A percentile compares a stretch with the other conserved stretches of the same genome.
Evolutionary conservation across 2,888 invertebrate species (phyloP).

Genomic region (Drosophila setosimentum): DNA sequence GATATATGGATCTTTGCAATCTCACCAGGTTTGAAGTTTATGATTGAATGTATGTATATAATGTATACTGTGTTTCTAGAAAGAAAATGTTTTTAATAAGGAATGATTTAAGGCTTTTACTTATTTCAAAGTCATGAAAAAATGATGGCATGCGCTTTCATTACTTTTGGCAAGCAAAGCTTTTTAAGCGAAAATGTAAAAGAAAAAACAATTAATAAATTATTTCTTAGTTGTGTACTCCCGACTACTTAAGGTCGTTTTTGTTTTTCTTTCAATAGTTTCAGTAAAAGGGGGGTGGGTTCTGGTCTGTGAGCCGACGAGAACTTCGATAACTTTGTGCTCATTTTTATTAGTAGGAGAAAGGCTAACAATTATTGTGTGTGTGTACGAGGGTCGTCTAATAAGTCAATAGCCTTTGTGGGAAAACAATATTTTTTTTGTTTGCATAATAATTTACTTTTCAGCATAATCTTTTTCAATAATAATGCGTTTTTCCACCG

Average conservation of each 20-base stretch:
- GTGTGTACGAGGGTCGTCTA: neutral
- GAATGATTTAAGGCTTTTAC: neutral
- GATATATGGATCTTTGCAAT: neutral
- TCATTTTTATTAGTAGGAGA: slow-evolving; percentile 66
- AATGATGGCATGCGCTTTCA: neutral
- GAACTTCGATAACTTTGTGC: slow-evolving; percentile 57
- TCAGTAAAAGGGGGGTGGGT: neutral
- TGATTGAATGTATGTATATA: neutral
- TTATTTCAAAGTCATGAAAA: neutral
- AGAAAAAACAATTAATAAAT: neutral
- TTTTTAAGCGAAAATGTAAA: neutral
- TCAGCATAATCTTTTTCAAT: neutral
- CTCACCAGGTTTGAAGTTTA: no score
- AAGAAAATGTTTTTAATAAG: neutral
- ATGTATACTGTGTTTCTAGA: neutral
- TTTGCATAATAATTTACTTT: neutral
- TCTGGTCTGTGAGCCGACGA: slow-evolving; percentile 18
- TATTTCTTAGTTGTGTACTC: neutral
- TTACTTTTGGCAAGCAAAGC: neutral
- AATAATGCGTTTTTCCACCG: neutral
- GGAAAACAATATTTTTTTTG: neutral
- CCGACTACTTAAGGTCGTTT: neutral
- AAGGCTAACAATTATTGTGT: slow-evolving; percentile 47
- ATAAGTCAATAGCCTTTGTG: neutral
- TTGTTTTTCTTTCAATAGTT: slow-evolving; percentile 25